A percentile compares a stretch with the other conserved stretches of the same genome.
Evolutionary conservation across 1,140 invertebrate genomes (phyloP).

Genomic region (Drosophila setifemur): DNA sequence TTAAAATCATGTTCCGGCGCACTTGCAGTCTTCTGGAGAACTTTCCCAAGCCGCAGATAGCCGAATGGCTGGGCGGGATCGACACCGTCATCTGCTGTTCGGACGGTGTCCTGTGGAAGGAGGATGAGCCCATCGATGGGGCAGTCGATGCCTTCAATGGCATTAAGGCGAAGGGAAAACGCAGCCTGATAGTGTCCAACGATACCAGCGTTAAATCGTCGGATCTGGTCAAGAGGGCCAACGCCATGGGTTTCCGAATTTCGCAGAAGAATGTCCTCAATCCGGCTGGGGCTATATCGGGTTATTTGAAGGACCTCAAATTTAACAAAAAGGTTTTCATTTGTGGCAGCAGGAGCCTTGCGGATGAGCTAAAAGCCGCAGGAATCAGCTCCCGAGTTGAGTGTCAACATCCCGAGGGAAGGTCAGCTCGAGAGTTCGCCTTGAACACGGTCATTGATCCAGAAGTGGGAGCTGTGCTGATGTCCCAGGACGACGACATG

Average conservation of each 20-base stretch:
- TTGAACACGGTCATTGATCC: constrained; percentile 19
- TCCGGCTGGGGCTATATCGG: constrained; percentile 15
- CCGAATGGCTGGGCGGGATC: constrained; percentile 42
- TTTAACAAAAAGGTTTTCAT: constrained; percentile 41
- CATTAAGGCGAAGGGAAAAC: constrained; percentile 14
- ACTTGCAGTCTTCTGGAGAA: constrained; percentile 32
- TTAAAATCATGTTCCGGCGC: constrained; percentile 52
- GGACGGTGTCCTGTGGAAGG: constrained; percentile 59
- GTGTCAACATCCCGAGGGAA: accelerated
- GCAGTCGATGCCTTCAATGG: constrained; percentile 44
- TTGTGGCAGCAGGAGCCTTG: constrained; percentile 34
- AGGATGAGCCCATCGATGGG: constrained; percentile 20
- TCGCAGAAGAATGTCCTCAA: constrained; percentile 6
- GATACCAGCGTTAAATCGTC: not conserved
- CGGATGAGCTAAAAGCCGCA: constrained; percentile 13
- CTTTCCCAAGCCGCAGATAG: constrained; percentile 26
- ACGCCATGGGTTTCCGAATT: constrained; percentile 12
- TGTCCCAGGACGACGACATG: constrained; percentile 33
- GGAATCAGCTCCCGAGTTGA: constrained; percentile 6
- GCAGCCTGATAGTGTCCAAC: constrained; percentile 35
- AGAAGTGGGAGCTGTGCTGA: constrained; percentile 48
- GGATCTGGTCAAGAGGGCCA: constrained; percentile 17
- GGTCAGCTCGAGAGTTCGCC: not conserved
- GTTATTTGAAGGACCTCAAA: constrained; percentile 15
- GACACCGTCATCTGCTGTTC: constrained; percentile 51